Conservation (phyloP, 37 sponge, comb jelly and placozoan genomes). For the Aplysina aerophoba region DNA sequence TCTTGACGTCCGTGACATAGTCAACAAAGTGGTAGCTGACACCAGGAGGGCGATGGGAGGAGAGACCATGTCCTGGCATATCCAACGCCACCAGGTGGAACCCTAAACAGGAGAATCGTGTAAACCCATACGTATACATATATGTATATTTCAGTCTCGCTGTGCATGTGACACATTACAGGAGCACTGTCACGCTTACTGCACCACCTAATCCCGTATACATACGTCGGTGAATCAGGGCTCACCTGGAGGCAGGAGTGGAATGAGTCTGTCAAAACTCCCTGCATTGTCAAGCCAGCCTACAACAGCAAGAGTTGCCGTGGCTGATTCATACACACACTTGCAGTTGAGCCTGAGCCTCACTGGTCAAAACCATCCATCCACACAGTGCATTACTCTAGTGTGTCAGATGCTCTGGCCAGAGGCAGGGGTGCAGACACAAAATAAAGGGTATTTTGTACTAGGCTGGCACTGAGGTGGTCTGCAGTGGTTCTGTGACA, state of each 20-base stretch:
- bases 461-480: too few relatives aligned
- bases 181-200: not conserved
- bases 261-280: conserved; percentile 71
- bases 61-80: conserved; percentile 82
- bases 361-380: not conserved
- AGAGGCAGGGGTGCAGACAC: too few relatives aligned
- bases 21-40: conserved; percentile 35
- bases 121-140: too few relatives aligned
- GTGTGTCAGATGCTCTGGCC: too few relatives aligned
- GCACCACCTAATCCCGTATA: not conserved
- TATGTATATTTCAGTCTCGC: too few relatives aligned
- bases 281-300: conserved; percentile 91
- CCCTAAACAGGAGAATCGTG: conserved; percentile 24
- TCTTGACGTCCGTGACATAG: conserved; percentile 67
- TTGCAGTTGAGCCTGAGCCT: too few relatives aligned
- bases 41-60: conserved; percentile 71
- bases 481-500: too few relatives aligned
- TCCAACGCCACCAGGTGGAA: conserved; percentile 76
- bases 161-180: too few relatives aligned
- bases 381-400: not conserved
- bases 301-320: conserved; percentile 1
- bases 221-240: not conserved
- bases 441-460: too few relatives aligned
- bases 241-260: conserved; percentile 42
- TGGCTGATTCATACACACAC: not conserved